phyloP scores from a whole-genome alignment of 2,888 invertebrate species.

The Tiliacea aurago region DNA sequence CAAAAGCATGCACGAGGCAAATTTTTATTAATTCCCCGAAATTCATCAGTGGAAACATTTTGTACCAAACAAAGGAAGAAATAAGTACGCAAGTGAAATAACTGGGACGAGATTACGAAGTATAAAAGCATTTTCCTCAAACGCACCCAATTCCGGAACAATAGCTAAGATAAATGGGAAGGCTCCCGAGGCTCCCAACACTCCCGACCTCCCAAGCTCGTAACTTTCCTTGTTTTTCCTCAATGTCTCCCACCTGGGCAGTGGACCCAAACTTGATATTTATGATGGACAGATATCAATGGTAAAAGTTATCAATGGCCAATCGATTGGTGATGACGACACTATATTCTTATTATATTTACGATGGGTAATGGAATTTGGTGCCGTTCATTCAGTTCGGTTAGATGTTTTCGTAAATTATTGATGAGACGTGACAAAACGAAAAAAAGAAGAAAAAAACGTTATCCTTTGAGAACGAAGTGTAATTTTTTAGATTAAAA shows the following conservation, averaged over 20 bases:
- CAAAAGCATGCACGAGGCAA: conserved; percentile 15
- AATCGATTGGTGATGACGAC: conserved; percentile 57
- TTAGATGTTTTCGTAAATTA: conserved; percentile 3
- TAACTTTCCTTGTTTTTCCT: conserved; percentile 70
- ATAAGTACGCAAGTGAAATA: conserved; percentile 64
- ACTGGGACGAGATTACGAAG: conserved; percentile 73
- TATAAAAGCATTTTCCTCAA: conserved; percentile 69
- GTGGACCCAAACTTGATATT: conserved; percentile 62
- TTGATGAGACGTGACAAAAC: not conserved
- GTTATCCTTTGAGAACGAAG: not conserved
- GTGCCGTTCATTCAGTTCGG: not conserved
- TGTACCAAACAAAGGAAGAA: conserved; percentile 60
- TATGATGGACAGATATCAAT: conserved; percentile 61
- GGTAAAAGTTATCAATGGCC: conserved; percentile 39
- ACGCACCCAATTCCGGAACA: conserved; percentile 73
- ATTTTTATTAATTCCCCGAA: conserved; percentile 39
- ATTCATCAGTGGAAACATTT: conserved; percentile 53
- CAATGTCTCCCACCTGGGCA: conserved; percentile 73
- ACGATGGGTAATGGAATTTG: conserved; percentile 35
- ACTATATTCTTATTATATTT: conserved; percentile 59
- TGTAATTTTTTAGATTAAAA: not conserved
- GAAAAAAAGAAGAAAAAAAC: not conserved
- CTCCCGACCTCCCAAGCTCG: conserved; percentile 32
- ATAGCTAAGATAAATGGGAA: conserved; percentile 77
- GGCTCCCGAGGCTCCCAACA: conserved; percentile 62